A percentile compares a stretch with the other conserved stretches of the same genome.
Conservation (phyloP, 2,888 invertebrate species). For the Drosophila phalerata region DNA sequence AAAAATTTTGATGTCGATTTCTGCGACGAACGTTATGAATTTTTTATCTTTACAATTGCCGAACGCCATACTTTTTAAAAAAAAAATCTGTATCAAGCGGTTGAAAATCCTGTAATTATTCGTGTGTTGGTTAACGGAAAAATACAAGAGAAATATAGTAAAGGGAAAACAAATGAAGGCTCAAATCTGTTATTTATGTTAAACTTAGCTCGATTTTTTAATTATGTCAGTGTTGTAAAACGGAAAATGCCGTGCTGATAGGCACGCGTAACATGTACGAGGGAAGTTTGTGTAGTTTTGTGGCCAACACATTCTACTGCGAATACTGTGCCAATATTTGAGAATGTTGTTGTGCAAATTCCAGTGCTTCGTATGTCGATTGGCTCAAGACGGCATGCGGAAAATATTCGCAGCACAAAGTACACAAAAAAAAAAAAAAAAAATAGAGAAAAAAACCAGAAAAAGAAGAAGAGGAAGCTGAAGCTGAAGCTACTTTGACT, state of each 20-base stretch:
- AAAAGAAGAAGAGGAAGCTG: background rate
- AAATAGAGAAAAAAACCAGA: too few relatives aligned
- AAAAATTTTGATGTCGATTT: too few relatives aligned
- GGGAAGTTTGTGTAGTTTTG: background rate
- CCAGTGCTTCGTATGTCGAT: slow-evolving; percentile 18
- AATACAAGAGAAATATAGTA: background rate
- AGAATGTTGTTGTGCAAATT: slow-evolving; percentile 27
- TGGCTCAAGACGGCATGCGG: slow-evolving; percentile 26
- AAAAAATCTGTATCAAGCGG: too few relatives aligned
- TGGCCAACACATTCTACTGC: background rate
- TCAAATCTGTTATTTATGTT: background rate
- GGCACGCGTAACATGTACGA: background rate
- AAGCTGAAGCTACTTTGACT: slow-evolving; percentile 3
- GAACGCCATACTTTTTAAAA: too few relatives aligned
- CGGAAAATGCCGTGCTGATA: background rate
- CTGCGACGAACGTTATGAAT: too few relatives aligned
- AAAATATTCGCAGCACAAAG: slow-evolving; percentile 5
- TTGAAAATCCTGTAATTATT: too few relatives aligned
- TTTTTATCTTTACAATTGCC: too few relatives aligned
- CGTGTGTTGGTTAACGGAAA: background rate
- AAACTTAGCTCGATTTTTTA: background rate
- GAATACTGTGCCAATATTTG: slow-evolving; percentile 34
- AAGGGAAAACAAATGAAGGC: background rate
- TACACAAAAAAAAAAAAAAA: background rate
- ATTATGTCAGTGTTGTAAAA: background rate